Percentiles rank a stretch among this genome's conserved stretches.
These are phyloP conservation scores for Schizaphis graminum DNA, from an alignment of 2,888 invertebrate species.

Conservation along the genomic window DNA sequence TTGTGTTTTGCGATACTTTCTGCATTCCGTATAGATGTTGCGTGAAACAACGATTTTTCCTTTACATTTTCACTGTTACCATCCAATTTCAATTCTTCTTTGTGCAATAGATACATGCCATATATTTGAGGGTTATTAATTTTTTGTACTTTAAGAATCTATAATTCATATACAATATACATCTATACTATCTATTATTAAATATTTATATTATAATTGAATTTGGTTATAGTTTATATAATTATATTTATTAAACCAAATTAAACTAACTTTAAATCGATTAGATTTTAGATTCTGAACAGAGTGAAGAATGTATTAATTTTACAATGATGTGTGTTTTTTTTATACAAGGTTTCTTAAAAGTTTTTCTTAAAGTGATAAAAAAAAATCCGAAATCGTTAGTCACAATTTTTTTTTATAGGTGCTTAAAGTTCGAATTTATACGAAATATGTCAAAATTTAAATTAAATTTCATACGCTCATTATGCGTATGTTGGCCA, in stretches of 20 bases:
- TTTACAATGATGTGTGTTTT: too few relatives aligned
- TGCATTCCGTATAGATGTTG: neutral
- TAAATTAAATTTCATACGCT: too few relatives aligned
- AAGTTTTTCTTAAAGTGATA: too few relatives aligned
- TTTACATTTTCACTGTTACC: neutral
- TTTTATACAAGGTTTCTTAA: too few relatives aligned
- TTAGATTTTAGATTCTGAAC: too few relatives aligned
- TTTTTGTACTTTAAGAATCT: neutral
- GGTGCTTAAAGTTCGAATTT: too few relatives aligned
- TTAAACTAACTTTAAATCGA: neutral
- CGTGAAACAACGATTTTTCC: neutral
- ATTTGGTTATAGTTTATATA: neutral
- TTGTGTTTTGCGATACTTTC: neutral
- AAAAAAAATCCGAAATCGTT: too few relatives aligned
- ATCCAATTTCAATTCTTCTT: neutral
- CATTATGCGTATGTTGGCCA: too few relatives aligned
- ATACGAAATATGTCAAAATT: too few relatives aligned
- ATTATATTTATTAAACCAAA: neutral
- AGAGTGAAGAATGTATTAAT: too few relatives aligned
- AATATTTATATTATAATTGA: neutral
- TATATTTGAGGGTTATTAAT: neutral
- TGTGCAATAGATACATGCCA: slow-evolving; percentile 27
- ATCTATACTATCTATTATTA: neutral
- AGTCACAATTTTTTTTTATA: too few relatives aligned
- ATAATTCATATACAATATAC: neutral